Conservation (phyloP, 2,113 vertebrate species). For the Plecturocebus donacophilus region DNA sequence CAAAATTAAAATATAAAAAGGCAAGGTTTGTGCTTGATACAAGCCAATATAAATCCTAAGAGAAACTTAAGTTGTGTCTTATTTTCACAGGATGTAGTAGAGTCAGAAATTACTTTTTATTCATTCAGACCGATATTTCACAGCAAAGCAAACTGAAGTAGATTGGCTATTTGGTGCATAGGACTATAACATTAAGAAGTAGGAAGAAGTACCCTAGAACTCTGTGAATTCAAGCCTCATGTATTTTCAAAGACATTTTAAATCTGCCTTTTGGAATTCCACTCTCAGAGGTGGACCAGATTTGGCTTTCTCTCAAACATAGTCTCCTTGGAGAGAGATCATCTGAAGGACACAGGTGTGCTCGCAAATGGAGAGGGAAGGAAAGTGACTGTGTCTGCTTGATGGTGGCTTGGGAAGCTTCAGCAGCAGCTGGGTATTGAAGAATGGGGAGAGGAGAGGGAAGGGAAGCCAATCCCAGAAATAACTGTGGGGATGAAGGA, state of each 20-base stretch:
- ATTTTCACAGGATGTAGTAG: not conserved
- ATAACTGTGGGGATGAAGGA: not conserved
- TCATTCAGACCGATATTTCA: not conserved
- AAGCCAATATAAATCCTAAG: not conserved
- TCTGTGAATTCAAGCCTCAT: not conserved
- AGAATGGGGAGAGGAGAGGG: not conserved
- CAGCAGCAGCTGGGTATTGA: not conserved
- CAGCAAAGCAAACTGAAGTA: not conserved
- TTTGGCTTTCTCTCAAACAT: not conserved
- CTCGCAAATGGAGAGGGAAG: not conserved
- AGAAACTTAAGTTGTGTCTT: not conserved
- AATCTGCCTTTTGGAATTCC: not conserved
- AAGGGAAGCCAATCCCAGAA: not conserved
- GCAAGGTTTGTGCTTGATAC: not conserved
- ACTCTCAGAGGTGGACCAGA: not conserved
- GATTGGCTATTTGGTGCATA: not conserved
- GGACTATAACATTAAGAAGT: not conserved
- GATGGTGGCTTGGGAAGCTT: not conserved
- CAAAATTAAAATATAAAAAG: not conserved
- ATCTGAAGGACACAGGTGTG: not conserved
- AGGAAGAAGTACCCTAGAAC: not conserved
- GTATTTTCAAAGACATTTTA: not conserved
- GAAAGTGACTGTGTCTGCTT: not conserved
- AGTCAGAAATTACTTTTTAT: not conserved
- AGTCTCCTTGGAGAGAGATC: not conserved